A percentile compares a stretch with the other conserved stretches of the same genome.
These are phyloP conservation scores for Alloscopus bannaensis DNA, from an alignment of 2,888 invertebrate species.

Conservation along the genomic window DNA sequence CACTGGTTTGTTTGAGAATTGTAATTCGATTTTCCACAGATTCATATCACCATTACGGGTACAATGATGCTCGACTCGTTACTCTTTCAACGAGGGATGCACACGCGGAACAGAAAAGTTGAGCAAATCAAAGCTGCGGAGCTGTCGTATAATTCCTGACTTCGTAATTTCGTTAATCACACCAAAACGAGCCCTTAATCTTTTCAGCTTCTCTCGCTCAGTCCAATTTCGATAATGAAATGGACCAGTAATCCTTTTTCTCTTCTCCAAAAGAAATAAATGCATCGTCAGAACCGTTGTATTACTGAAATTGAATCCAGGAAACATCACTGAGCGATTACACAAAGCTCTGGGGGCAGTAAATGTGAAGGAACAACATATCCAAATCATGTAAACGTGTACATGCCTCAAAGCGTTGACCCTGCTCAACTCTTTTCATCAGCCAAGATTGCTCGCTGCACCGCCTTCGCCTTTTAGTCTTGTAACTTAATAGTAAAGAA, in stretches of 20 bases:
- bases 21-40: background rate
- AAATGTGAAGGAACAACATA: too few relatives aligned
- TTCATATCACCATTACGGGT: background rate
- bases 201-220: conserved; percentile 27
- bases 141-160: conserved; percentile 3
- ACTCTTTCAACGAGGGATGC: too few relatives aligned
- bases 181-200: conserved; percentile 41
- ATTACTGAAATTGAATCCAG: too few relatives aligned
- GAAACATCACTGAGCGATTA: background rate
- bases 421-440: too few relatives aligned
- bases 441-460: conserved; percentile 10
- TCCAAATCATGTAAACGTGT: too few relatives aligned
- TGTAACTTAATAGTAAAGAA: conserved; percentile 4
- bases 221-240: conserved; percentile 70
- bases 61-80: too few relatives aligned
- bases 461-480: too few relatives aligned
- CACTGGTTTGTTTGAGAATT: background rate
- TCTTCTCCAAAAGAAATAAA: too few relatives aligned
- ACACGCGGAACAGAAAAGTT: too few relatives aligned
- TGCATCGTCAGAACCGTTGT: too few relatives aligned
- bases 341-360: background rate
- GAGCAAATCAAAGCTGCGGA: background rate
- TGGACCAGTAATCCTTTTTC: conserved; percentile 17
- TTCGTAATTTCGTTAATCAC: conserved; percentile 27
- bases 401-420: too few relatives aligned